phyloP scores from a whole-genome alignment of 2,888 invertebrate genomes.

The Diaphora mendica region DNA sequence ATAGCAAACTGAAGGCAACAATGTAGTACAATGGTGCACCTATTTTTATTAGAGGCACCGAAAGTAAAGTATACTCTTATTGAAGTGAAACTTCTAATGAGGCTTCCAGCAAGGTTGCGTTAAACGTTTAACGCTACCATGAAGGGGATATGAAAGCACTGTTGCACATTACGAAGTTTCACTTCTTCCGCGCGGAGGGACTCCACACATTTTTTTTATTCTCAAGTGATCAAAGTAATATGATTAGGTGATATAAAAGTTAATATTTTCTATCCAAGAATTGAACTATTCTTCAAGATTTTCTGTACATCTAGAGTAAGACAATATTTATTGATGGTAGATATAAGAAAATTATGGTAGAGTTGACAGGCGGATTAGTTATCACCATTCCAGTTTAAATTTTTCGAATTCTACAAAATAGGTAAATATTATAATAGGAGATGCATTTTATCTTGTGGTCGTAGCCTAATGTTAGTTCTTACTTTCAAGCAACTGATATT shows the following conservation, averaged over 20 bases:
- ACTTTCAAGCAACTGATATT: not conserved
- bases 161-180: too few species aligned
- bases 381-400: not conserved
- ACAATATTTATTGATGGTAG: not conserved
- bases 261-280: not conserved
- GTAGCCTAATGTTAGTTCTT: not conserved
- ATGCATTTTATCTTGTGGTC: too few species aligned
- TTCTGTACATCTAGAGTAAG: not conserved
- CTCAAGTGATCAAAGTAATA: not conserved
- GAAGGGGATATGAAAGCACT: too few species aligned
- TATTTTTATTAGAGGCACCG: not conserved
- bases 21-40: not conserved
- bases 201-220: too few species aligned
- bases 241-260: not conserved
- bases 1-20: not conserved
- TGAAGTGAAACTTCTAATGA: too few species aligned
- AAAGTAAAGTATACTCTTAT: not conserved
- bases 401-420: not conserved
- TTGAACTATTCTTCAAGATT: not conserved
- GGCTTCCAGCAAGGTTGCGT: too few species aligned
- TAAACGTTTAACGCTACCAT: too few species aligned
- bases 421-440: too few species aligned
- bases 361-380: not conserved
- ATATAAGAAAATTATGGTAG: constrained; percentile 1
- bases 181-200: too few species aligned